phyloP scores from a whole-genome alignment of 2,113 vertebrate genomes.

The Chloroceryle aenea region DNA sequence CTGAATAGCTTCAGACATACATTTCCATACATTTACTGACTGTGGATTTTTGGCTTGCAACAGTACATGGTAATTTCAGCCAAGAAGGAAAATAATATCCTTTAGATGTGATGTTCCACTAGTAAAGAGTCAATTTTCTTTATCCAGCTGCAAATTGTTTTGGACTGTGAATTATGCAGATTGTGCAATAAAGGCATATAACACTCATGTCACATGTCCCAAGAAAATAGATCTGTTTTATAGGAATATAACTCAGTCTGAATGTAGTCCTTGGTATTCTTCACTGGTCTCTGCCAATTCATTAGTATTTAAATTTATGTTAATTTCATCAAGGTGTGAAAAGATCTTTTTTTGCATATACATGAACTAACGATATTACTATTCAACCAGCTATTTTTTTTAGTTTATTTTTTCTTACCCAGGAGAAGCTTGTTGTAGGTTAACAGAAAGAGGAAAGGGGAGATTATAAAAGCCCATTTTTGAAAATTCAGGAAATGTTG shows the following conservation, averaged over 20 bases:
- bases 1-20: conserved; percentile 9
- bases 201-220: conserved; percentile 33
- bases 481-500: neutral
- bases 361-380: conserved; percentile 77
- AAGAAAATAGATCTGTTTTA: conserved; percentile 56
- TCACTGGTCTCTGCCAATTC: conserved; percentile 45
- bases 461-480: neutral
- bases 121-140: conserved; percentile 20
- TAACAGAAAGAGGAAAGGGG: conserved; percentile 42
- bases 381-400: conserved; percentile 50
- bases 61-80: neutral
- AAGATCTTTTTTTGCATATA: conserved; percentile 81
- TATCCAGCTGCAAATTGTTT: neutral
- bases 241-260: conserved; percentile 12
- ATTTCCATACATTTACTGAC: neutral
- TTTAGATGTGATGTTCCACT: neutral
- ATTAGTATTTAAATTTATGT: conserved; percentile 84
- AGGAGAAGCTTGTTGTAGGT: conserved; percentile 47
- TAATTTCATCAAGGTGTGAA: conserved; percentile 82
- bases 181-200: conserved; percentile 33
- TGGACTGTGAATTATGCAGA: neutral
- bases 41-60: conserved; percentile 20
- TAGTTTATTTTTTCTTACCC: conserved; percentile 37
- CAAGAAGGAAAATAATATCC: conserved; percentile 44
- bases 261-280: conserved; percentile 63